These are phyloP conservation scores for Chloropsis cyanopogon DNA, from an alignment of 2,113 vertebrate species.

Conservation along the genomic window DNA sequence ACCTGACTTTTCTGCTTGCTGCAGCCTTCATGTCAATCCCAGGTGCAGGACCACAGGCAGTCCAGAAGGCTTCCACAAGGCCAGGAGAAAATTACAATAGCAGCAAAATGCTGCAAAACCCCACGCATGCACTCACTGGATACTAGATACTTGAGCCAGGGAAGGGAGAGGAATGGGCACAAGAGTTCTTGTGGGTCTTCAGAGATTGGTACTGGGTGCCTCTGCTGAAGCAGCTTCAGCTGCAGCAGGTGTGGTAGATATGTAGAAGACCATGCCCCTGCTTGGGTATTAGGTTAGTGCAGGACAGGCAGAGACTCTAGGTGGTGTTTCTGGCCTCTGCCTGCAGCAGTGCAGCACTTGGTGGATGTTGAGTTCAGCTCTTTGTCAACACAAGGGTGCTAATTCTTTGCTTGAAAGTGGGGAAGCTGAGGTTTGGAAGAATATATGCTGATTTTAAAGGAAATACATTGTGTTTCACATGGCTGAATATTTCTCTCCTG, in stretches of 20 bases:
- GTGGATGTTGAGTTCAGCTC: neutral
- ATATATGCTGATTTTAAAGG: neutral
- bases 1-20: neutral
- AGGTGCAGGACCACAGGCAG: neutral
- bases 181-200: neutral
- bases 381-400: neutral
- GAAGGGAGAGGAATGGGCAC: neutral
- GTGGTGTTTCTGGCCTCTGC: neutral
- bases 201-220: neutral
- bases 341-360: neutral
- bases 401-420: neutral
- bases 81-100: neutral
- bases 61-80: neutral
- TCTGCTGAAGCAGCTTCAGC: neutral
- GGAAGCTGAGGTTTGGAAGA: neutral
- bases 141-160: neutral
- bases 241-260: neutral
- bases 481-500: neutral
- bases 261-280: neutral
- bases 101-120: neutral
- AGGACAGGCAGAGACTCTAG: neutral
- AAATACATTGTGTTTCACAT: neutral
- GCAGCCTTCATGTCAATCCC: neutral
- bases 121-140: accelerated
- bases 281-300: neutral